Conservation (phyloP, 2,888 invertebrate genomes). For the Anarsia innoxiella region DNA sequence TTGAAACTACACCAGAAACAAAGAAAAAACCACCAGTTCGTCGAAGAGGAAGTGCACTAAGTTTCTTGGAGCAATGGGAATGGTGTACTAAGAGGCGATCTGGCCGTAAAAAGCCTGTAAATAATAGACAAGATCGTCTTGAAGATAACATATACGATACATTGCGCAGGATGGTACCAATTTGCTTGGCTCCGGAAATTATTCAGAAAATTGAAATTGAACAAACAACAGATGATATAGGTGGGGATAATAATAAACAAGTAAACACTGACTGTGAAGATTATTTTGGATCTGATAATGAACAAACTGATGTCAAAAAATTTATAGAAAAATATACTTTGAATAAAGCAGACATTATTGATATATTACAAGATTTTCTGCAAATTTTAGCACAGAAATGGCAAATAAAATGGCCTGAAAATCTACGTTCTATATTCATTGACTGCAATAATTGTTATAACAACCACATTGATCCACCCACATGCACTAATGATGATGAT, state of each 20-base stretch:
- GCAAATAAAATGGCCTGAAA: constrained; percentile 79
- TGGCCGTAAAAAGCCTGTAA: constrained; percentile 64
- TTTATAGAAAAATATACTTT: constrained; percentile 78
- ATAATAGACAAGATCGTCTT: constrained; percentile 72
- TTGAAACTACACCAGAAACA: constrained; percentile 35
- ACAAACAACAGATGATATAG: neutral
- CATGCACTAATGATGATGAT: constrained; percentile 48
- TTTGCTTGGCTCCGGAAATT: constrained; percentile 65
- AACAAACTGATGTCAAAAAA: constrained; percentile 77
- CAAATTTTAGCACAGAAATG: constrained; percentile 76
- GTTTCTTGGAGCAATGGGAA: constrained; percentile 84
- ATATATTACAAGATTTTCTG: constrained; percentile 77
- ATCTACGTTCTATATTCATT: constrained; percentile 74
- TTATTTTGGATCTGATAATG: constrained; percentile 80
- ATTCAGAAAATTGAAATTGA: constrained; percentile 44
- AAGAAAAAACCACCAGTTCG: constrained; percentile 73
- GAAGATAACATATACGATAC: constrained; percentile 81
- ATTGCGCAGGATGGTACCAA: constrained; percentile 79
- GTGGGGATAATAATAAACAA: constrained; percentile 36
- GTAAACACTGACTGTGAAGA: constrained; percentile 26
- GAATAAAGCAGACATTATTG: constrained; percentile 72
- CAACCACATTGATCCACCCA: constrained; percentile 58
- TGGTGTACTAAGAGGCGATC: constrained; percentile 80
- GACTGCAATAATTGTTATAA: constrained; percentile 75
- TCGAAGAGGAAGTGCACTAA: constrained; percentile 82